Evolutionary conservation across 2,888 invertebrate genomes (phyloP).

Genomic region (Netelia inedita): DNA sequence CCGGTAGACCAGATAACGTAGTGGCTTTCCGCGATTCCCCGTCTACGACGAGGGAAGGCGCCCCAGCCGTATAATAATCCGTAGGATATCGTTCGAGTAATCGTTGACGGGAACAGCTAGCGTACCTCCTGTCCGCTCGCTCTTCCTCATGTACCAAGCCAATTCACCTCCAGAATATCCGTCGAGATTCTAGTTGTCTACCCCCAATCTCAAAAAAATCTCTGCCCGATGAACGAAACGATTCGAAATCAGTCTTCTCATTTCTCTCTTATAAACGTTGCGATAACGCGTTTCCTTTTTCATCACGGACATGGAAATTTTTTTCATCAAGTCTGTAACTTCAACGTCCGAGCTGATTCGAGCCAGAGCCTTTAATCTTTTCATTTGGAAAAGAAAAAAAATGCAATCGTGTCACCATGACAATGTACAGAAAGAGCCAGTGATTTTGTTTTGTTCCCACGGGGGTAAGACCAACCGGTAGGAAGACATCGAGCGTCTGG

Average conservation of each 20-base stretch:
- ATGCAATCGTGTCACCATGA: not conserved
- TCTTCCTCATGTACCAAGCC: not conserved
- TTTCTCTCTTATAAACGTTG: too few species aligned
- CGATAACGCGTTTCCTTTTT: not conserved
- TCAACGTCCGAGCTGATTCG: not conserved
- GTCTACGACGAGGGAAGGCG: conserved; percentile 28
- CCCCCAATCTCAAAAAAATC: not conserved
- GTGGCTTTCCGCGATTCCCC: conserved; percentile 68
- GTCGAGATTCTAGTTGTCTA: not conserved
- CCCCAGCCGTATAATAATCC: conserved; percentile 57
- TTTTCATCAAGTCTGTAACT: not conserved
- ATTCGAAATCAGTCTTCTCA: too few species aligned
- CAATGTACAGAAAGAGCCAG: not conserved
- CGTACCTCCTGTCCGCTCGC: not conserved
- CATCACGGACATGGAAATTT: not conserved
- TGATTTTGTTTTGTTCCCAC: conserved; percentile 49
- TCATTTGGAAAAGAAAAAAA: conserved; percentile 6
- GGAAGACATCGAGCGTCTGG: conserved; percentile 61
- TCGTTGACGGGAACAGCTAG: conserved; percentile 48
- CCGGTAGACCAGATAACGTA: conserved; percentile 69
- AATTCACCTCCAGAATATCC: not conserved
- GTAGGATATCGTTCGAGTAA: conserved; percentile 61
- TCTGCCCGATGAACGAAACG: too few species aligned
- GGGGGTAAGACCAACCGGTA: conserved; percentile 38
- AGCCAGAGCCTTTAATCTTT: not conserved